These are phyloP conservation scores for Sesia bembeciformis DNA, from an alignment of 2,888 invertebrate genomes.

Conservation along the genomic window DNA sequence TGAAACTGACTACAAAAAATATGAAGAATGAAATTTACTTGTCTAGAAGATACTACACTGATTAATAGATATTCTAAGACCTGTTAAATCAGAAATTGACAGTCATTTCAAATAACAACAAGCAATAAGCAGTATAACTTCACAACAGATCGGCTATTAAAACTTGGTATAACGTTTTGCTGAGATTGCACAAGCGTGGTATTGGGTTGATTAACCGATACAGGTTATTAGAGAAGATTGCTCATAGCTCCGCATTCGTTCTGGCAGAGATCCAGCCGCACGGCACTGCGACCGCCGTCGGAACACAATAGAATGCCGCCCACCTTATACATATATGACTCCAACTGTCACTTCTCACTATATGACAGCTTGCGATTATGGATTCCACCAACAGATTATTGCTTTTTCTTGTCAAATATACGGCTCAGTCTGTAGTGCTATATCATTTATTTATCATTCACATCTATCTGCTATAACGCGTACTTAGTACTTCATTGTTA, in stretches of 20 bases:
- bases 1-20: no score
- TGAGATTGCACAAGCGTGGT: constrained; percentile 6
- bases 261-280: constrained; percentile 49
- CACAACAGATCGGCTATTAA: no score
- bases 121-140: no score
- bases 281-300: constrained; percentile 23
- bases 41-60: no score
- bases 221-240: constrained; percentile 57
- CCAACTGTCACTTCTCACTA: not conserved
- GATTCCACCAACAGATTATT: no score
- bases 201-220: constrained; percentile 68
- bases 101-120: no score
- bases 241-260: constrained; percentile 55
- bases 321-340: constrained; percentile 17
- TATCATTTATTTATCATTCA: no score
- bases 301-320: constrained; percentile 38
- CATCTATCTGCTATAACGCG: no score
- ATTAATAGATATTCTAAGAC: no score
- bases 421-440: not conserved
- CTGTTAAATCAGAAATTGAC: no score
- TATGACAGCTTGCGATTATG: not conserved
- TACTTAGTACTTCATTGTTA: no score
- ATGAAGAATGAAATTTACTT: no score
- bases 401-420: not conserved
- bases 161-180: not conserved